A percentile compares a stretch with the other conserved stretches of the same genome.
phyloP scores from a whole-genome alignment of 2,113 vertebrate species.

The Gymnobelideus leadbeateri region DNA sequence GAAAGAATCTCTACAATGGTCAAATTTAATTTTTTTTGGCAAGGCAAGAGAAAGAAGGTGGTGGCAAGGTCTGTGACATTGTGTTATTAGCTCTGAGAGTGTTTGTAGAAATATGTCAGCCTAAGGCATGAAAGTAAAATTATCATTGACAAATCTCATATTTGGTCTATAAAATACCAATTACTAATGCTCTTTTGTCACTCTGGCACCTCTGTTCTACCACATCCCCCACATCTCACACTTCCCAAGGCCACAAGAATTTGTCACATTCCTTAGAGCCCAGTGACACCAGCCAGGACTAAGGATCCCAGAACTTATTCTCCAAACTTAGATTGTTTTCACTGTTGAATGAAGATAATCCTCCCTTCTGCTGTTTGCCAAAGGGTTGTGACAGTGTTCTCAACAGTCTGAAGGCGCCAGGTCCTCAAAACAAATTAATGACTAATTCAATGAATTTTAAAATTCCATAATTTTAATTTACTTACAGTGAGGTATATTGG shows the following conservation, averaged over 20 bases:
- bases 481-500: conserved; percentile 17
- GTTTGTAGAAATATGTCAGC: background rate
- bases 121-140: background rate
- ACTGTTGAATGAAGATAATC: background rate
- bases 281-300: background rate
- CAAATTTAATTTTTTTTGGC: background rate
- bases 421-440: background rate
- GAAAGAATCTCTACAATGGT: background rate
- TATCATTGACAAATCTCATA: background rate
- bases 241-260: background rate
- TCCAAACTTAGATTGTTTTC: background rate
- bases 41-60: background rate
- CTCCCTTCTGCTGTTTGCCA: background rate
- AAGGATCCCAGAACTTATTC: background rate
- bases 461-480: background rate
- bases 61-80: background rate
- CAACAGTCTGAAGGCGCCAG: background rate
- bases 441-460: background rate
- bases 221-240: background rate
- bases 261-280: background rate
- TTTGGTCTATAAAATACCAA: background rate
- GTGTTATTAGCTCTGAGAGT: background rate
- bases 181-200: background rate
- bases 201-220: background rate
- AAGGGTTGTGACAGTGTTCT: too few relatives aligned